phyloP scores from a whole-genome alignment of 1,140 invertebrate genomes.

The Musca domestica region DNA sequence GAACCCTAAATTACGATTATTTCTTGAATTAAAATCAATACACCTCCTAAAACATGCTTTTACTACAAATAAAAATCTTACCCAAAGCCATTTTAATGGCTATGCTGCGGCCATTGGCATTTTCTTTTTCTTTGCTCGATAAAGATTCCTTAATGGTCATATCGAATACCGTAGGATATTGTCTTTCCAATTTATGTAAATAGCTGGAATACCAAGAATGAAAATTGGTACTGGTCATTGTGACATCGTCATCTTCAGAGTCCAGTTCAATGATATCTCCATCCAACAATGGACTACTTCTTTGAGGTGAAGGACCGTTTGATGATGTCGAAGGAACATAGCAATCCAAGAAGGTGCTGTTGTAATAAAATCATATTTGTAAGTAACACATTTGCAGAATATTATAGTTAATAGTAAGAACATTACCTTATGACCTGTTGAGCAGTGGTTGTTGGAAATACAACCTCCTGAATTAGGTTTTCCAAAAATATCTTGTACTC shows the following conservation, averaged over 20 bases:
- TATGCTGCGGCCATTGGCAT: constrained; percentile 33
- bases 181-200: constrained; percentile 59
- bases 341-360: constrained; percentile 55
- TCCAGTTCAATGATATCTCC: constrained; percentile 54
- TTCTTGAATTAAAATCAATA: too few species aligned
- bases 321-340: constrained; percentile 27
- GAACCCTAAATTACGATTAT: too few species aligned
- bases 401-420: not conserved
- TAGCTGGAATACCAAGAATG: constrained; percentile 57
- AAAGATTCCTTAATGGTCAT: constrained; percentile 57
- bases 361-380: constrained; percentile 31
- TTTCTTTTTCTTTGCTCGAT: constrained; percentile 27
- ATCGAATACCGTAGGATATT: constrained; percentile 69
- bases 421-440: constrained; percentile 55
- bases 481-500: constrained; percentile 39
- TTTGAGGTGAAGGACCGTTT: not conserved
- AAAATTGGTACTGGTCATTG: constrained; percentile 29
- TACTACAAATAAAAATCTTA: constrained; percentile 27
- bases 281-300: constrained; percentile 29
- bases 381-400: not conserved
- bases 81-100: constrained; percentile 46
- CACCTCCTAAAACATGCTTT: not conserved
- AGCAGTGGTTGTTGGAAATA: constrained; percentile 34
- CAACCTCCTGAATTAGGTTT: constrained; percentile 35
- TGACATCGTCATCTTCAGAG: constrained; percentile 43